Evolutionary conservation across 53 echinoderm and acorn worm genomes (phyloP).

Genomic region (Glandiceps talaboti): DNA sequence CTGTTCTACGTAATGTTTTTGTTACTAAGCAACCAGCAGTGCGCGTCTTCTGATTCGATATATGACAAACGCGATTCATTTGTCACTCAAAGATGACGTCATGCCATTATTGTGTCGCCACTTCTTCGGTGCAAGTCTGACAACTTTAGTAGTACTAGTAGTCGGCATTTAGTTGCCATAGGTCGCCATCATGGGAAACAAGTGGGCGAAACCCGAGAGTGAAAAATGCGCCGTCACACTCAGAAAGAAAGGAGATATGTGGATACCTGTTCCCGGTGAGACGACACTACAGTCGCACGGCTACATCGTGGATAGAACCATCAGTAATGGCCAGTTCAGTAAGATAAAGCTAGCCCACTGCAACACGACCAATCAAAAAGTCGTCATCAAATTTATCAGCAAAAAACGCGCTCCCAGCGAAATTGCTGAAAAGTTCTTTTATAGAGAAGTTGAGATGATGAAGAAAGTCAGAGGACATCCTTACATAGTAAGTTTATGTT

Average conservation of each 20-base stretch:
- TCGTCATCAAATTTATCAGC: constrained; percentile 63
- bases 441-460: constrained; percentile 63
- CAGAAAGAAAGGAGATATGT: constrained; percentile 38
- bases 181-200: too few species aligned
- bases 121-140: too few species aligned
- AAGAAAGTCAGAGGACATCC: constrained; percentile 62
- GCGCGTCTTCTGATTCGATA: too few species aligned
- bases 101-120: too few species aligned
- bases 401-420: constrained; percentile 61
- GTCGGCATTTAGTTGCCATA: too few species aligned
- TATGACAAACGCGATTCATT: too few species aligned
- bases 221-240: constrained; percentile 24
- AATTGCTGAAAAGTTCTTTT: constrained; percentile 46
- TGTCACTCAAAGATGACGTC: too few species aligned
- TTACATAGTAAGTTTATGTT: constrained; percentile 59
- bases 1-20: too few species aligned
- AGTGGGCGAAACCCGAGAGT: too few species aligned
- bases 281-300: constrained; percentile 30
- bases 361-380: constrained; percentile 41
- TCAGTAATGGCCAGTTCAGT: constrained; percentile 36
- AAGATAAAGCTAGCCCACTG: constrained; percentile 32
- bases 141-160: too few species aligned
- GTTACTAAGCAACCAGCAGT: too few species aligned
- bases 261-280: constrained; percentile 36
- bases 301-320: constrained; percentile 16